Evolutionary conservation across 2,888 invertebrate species (phyloP), one percentile per base, ranked within the genome.

Genomic region (Coleophora deauratella): DNA sequence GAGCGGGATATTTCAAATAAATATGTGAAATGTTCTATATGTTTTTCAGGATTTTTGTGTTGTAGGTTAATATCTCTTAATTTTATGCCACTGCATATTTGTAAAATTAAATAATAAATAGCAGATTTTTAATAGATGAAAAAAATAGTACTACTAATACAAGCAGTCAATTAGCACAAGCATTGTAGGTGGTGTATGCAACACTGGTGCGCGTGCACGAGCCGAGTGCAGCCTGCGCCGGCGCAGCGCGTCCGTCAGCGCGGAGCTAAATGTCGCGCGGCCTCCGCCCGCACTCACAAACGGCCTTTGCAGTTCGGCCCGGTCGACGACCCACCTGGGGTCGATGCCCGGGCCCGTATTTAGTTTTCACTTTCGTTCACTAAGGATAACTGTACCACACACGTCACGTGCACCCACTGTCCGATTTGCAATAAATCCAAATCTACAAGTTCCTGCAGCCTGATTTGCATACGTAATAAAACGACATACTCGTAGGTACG

Each of bases 331-430:
- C 84, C 73, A 59, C 54, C 51, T 50, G 64, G 66, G 84, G 73
- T 82, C 78, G 68, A 63, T 74, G 81, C 77, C 81, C 82, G 72
- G 59, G 58, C 76, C 75, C 73, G 74, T 77, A 76, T 80, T 77
- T 79, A 80, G 79, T 82, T 85, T 85, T 85, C 85, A 85, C 85
- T 85, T 85, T 85, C 85, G 73, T 82, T 81, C 67, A 73, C 77
- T 79, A 84, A 85, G 85, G 84, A 85, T 85, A 85, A 84, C 84
- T 79, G 84, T 84, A 80, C 73, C 72, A 73, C 65, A 71, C 70
- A 77, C 75, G 77, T 78, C 77, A 77, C 72, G 65, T 71, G 66
- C 70, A 66, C 66, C 63, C 66, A 68, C 70, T 55, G 62, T 62
- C 60, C 56, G 52, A 65, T 49, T 50, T 55, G 57, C 59, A 47